Evolutionary conservation across 2,888 invertebrate species (phyloP), one percentile per base, ranked within the genome.

Genomic region (Dugesia japonica): DNA sequence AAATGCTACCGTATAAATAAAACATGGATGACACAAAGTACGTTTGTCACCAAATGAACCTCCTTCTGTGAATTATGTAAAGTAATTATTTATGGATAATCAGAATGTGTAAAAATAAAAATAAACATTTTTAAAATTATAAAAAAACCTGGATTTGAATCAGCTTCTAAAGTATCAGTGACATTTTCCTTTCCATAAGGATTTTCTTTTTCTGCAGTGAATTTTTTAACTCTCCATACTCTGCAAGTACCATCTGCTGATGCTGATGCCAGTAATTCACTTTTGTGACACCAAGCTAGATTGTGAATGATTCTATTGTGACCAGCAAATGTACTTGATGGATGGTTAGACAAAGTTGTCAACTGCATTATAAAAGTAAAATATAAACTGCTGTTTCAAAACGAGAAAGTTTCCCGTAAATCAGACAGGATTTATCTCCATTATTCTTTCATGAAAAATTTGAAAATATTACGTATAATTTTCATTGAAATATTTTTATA

Each of bases 241-340:
- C 77, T 28, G 28, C 87, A 88, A 28, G 89, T 89, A 78, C 88
- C 88, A 83, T 90, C 90, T 9, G 89, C 88, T 9, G 89, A 89
- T n/a, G 89, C 88, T 15, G 89, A 88, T 56, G 89, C 81, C 28
- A 89, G 78, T 26, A 81, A 81, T 79, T 88, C 87, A 81, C 88
- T 86, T 72, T 82, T 81, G 17, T 86, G 80, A 31, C 83, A 88
- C 89, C 89, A 90, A 79, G 85, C 84, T 26, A 90, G 81, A 78
- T 87, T 87, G 82, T 90, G 89, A 72, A 90, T 87, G 75, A 89
- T 85, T 28, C 88, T 88, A 81, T 87, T 87, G 81, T 89, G 89
- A 17, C 88, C 88, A 27, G 83, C 81, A 73, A 89, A 85, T 7
- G 56, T 56, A 56, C 17, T 56, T 4, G 56, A 13, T 56, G 23